A percentile compares a stretch with the other conserved stretches of the same genome.
phyloP scores from a whole-genome alignment of 1,140 invertebrate species.

The Plutomurus gul region DNA sequence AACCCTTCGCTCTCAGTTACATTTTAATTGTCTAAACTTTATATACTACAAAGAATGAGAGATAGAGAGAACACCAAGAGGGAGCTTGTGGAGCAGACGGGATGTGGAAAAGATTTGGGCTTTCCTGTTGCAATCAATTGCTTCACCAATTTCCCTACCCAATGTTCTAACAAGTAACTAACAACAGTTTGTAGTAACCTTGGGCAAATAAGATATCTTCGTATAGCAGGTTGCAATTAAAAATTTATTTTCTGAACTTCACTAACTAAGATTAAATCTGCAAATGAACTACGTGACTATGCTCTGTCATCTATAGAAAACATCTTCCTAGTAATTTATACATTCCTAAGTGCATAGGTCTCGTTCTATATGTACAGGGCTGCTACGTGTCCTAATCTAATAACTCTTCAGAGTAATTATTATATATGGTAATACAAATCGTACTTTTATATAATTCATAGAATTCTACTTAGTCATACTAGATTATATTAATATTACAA shows the following conservation, averaged over 20 bases:
- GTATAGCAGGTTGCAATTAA: slow-evolving; percentile 16
- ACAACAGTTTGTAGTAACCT: no score
- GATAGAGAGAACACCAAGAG: neutral
- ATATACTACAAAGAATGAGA: no score
- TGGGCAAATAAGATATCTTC: no score
- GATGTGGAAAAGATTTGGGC: neutral
- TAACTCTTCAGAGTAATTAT: no score
- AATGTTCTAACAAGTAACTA: no score
- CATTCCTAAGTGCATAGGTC: neutral
- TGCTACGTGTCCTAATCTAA: neutral
- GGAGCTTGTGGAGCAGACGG: neutral
- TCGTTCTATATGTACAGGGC: neutral
- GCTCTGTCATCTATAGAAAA: neutral
- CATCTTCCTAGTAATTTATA: neutral
- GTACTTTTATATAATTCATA: no score
- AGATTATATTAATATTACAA: slow-evolving; percentile 1
- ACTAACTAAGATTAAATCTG: slow-evolving; percentile 11
- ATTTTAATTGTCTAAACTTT: neutral
- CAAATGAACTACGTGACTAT: neutral
- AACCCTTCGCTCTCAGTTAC: neutral
- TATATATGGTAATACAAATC: no score
- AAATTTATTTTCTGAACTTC: slow-evolving; percentile 16
- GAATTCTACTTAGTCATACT: no score
- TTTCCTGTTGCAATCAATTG: neutral
- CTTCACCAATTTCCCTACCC: neutral